These are phyloP conservation scores for Brachyalestes nurse DNA, from an alignment of 2,797 vertebrate genomes.

Conservation along the genomic window DNA sequence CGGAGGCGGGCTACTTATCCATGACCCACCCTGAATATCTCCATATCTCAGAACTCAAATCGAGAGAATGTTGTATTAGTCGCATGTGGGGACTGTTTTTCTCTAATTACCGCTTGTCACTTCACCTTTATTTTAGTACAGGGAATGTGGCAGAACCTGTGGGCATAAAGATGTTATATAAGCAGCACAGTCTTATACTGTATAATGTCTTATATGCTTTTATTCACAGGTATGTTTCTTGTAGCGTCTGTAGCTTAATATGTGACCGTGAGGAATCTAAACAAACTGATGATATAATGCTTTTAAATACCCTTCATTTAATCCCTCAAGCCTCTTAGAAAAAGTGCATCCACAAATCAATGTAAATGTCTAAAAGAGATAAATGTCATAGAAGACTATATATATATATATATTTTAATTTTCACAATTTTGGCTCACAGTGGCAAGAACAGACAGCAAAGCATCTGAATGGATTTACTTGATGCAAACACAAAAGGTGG, in stretches of 20 bases:
- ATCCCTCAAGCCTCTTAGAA: background rate
- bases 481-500: background rate
- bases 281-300: background rate
- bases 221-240: background rate
- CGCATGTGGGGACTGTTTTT: no score
- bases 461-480: background rate
- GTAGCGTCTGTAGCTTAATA: background rate
- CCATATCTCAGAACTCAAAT: no score
- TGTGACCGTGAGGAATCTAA: background rate
- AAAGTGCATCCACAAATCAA: background rate
- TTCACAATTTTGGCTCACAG: constrained; percentile 3
- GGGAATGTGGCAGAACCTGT: background rate
- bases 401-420: background rate
- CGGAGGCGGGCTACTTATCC: no score
- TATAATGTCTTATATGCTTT: background rate
- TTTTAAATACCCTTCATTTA: background rate
- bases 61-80: no score
- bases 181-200: background rate
- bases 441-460: constrained; percentile 3
- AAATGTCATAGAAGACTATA: background rate
- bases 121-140: background rate
- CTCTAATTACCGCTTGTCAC: background rate
- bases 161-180: background rate
- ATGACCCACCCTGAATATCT: no score
- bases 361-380: background rate